These are phyloP conservation scores for Neosilurus hyrtlii DNA, from an alignment of 2,797 vertebrate genomes.

Conservation along the genomic window DNA sequence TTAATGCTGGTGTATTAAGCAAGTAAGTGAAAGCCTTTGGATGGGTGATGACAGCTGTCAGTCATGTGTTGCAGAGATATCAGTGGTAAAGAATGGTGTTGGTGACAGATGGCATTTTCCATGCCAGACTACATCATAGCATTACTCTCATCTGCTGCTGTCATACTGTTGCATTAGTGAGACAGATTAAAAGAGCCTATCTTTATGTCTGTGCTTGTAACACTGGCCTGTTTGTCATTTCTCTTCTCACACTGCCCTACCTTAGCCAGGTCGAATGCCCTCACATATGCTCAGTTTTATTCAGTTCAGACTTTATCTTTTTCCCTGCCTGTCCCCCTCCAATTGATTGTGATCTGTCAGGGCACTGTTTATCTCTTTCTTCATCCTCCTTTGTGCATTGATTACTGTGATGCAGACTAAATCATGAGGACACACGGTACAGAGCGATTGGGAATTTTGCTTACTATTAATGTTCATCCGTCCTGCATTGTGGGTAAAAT, in stretches of 20 bases:
- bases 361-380: conserved; percentile 40
- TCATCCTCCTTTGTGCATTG: conserved; percentile 51
- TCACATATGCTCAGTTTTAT: neutral
- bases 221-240: conserved; percentile 4
- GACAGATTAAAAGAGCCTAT: conserved; percentile 63
- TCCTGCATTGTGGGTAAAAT: neutral
- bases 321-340: neutral
- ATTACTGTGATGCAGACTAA: conserved; percentile 54
- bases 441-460: neutral
- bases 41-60: conserved; percentile 22
- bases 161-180: conserved; percentile 61
- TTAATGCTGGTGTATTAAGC: neutral
- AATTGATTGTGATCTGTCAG: neutral
- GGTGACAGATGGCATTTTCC: conserved; percentile 64
- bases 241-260: conserved; percentile 6
- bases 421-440: conserved; percentile 44
- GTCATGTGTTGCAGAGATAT: conserved; percentile 44
- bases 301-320: conserved; percentile 43
- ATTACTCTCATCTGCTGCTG: conserved; percentile 64
- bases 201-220: conserved; percentile 11
- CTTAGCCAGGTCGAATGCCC: neutral
- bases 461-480: neutral
- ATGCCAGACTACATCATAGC: conserved; percentile 50
- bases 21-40: conserved; percentile 13
- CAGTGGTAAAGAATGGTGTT: conserved; percentile 51